These are phyloP conservation scores for Eumerus sabulonum DNA, from an alignment of 2,888 invertebrate species.

Conservation along the genomic window DNA sequence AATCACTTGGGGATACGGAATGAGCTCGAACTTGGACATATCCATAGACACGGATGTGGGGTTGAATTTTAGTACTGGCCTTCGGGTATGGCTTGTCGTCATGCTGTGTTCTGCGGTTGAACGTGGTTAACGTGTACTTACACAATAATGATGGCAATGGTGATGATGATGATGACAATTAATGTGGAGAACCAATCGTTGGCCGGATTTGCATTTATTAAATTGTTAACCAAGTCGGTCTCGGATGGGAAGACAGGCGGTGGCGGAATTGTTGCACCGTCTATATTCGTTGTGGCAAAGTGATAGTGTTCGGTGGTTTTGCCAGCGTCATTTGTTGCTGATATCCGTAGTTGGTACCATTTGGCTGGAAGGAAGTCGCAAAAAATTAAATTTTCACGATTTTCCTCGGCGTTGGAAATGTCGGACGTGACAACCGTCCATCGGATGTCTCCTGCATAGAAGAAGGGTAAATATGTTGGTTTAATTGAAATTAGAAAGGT, in stretches of 20 bases:
- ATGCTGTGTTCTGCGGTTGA: background rate
- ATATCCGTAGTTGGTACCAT: constrained; percentile 82
- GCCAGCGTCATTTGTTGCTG: constrained; percentile 83
- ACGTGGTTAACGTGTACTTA: constrained; percentile 72
- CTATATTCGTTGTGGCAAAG: constrained; percentile 81
- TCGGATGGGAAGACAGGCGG: constrained; percentile 77
- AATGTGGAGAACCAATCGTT: constrained; percentile 78
- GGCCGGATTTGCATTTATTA: constrained; percentile 76
- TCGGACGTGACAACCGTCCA: constrained; percentile 79
- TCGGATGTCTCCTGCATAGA: constrained; percentile 75
- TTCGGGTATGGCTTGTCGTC: background rate
- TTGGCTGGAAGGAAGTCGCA: constrained; percentile 82
- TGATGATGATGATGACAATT: constrained; percentile 77
- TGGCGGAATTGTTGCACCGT: constrained; percentile 79
- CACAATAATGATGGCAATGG: constrained; percentile 76
- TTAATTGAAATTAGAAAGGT: background rate
- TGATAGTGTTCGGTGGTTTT: constrained; percentile 82
- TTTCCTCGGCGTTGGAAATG: constrained; percentile 79
- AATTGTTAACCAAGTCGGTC: constrained; percentile 77
- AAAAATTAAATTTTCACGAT: constrained; percentile 79
- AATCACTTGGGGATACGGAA: constrained; percentile 40
- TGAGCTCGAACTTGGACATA: background rate
- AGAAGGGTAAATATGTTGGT: constrained; percentile 24
- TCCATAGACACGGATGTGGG: background rate
- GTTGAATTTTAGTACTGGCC: background rate